These are phyloP conservation scores for Axea sp. DNA, from an alignment of 2,888 invertebrate species.

Conservation along the genomic window DNA sequence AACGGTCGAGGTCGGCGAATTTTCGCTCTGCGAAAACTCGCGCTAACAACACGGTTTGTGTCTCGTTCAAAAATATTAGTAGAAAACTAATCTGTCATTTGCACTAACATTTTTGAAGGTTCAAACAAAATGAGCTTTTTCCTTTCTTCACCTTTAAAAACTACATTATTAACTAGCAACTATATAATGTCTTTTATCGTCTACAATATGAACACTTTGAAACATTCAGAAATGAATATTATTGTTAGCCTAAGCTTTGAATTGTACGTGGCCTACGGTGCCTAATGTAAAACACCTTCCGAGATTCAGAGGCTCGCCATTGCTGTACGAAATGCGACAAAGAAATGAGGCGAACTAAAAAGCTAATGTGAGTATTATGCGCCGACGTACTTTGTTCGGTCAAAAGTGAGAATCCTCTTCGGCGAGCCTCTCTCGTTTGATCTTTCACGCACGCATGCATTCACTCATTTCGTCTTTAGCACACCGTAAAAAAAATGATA, in stretches of 20 bases:
- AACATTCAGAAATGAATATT: slow-evolving; percentile 67
- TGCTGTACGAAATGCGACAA: slow-evolving; percentile 33
- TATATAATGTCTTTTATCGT: slow-evolving; percentile 58
- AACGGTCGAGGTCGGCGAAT: slow-evolving; percentile 4
- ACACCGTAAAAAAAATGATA: no score
- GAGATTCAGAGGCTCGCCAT: slow-evolving; percentile 32
- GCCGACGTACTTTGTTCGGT: slow-evolving; percentile 34
- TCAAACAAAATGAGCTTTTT: no score
- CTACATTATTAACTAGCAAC: slow-evolving; percentile 54
- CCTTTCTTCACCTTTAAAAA: no score
- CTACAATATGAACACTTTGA: slow-evolving; percentile 63
- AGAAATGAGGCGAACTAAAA: slow-evolving; percentile 38
- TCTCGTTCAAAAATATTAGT: no score
- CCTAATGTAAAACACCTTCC: slow-evolving; percentile 39
- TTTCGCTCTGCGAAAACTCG: no score
- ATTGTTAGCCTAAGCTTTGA: slow-evolving; percentile 55
- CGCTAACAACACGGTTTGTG: no score
- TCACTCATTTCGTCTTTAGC: no score
- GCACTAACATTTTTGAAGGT: no score
- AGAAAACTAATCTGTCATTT: no score
- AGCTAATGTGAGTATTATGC: slow-evolving; percentile 59
- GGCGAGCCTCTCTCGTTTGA: slow-evolving; percentile 32
- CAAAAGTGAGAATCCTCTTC: slow-evolving; percentile 36
- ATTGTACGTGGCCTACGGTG: slow-evolving; percentile 52
- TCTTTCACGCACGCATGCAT: slow-evolving; percentile 19